Evolutionary conservation across 2,888 invertebrate species (phyloP).

Genomic region (Scaptomyza cyrtandrae): DNA sequence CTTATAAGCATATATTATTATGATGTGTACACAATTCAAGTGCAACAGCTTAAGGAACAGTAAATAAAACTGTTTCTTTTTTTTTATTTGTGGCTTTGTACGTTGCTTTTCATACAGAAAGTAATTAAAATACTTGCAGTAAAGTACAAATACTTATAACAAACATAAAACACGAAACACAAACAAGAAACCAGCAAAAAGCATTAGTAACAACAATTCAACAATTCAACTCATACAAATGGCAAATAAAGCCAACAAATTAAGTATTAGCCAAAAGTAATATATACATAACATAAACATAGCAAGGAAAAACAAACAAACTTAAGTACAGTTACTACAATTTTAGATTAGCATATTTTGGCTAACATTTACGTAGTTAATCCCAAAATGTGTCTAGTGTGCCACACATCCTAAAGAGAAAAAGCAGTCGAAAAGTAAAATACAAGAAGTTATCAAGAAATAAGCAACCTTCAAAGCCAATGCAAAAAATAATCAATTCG

Average conservation of each 20-base stretch:
- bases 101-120: conserved; percentile 44
- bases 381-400: conserved; percentile 34
- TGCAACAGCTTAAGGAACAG: conserved; percentile 36
- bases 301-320: conserved; percentile 16
- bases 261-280: conserved; percentile 72
- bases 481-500: conserved; percentile 33
- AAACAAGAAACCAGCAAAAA: conserved; percentile 26
- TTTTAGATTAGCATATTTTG: conserved; percentile 54
- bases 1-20: conserved; percentile 6
- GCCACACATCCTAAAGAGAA: conserved; percentile 25
- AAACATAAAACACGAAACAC: conserved; percentile 33
- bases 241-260: conserved; percentile 40
- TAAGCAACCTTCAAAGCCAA: conserved; percentile 69
- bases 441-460: conserved; percentile 54
- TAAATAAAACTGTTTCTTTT: conserved; percentile 18
- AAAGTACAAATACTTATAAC: conserved; percentile 82
- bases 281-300: conserved; percentile 38
- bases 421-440: conserved; percentile 26
- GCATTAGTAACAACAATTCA: conserved; percentile 30
- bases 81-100: conserved; percentile 37
- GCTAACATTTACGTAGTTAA: conserved; percentile 23
- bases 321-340: conserved; percentile 68
- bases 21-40: conserved; percentile 36
- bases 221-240: conserved; percentile 35
- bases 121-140: conserved; percentile 75